Base-by-base conservation (phyloP, 2,888 invertebrate species). In the Microctonus brassicae region DNA sequence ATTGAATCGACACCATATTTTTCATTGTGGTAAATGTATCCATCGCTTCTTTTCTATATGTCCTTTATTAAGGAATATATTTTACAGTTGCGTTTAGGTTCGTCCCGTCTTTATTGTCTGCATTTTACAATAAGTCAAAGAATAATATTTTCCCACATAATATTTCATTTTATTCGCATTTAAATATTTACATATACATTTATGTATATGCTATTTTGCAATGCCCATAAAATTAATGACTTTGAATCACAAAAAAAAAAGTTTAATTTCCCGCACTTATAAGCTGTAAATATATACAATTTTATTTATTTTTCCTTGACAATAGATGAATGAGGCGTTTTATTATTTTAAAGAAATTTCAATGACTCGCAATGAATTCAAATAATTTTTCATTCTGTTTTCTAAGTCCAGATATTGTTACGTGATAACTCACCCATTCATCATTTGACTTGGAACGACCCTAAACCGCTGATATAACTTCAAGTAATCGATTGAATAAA, bases 21-120 rank as follows among this genome's bases (percentile, higher is more conserved):
- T 64, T 68, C 42, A 33, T 42, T 42, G 61, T 7, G 3, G 3
- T 29, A 29, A 29, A 29, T 29, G 29, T 29, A 29, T 29, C 29
- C 29, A 29, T 29, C 29, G 7, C 4, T 29, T 29, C 7, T 29
- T 29, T 5, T 7, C 29, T 29, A 29, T 3, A 29, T n/a, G n/a
- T 29, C 7, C 3, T 29, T 29, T 7, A 29, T 29, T 7, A 29
- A 29, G 29, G 29, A 29, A 39, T 66, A 70, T 36, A 42, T 64
- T 47, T 60, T 34, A 55, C 39, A 42, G n/a, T n/a, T 39, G 72
- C 80, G 80, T 81, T 83, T 79, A 81, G 82, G 82, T 81, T 78
- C 77, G 80, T 82, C 80, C 82, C 76, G 77, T 72, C 20, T 76
- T 80, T 76, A 78, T 80, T 80, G 75, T 61, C 70, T 73, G 68